These are phyloP conservation scores for Monochamus alternatus DNA, from an alignment of 2,888 invertebrate species.

Conservation along the genomic window DNA sequence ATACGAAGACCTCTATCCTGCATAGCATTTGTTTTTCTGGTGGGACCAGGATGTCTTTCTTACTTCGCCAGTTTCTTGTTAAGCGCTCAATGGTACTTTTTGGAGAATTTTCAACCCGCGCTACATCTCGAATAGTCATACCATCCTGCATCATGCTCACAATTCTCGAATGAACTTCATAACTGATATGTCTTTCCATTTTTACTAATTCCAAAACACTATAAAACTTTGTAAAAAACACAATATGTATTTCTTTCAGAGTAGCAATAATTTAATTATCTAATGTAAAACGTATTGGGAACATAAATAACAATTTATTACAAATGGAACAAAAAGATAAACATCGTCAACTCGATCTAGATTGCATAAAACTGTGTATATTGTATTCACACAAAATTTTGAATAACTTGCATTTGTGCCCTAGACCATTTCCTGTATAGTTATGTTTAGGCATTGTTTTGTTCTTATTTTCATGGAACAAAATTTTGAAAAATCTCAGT, in stretches of 20 bases:
- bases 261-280: background rate
- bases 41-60: background rate
- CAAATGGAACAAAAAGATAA: background rate
- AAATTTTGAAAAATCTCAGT: no score
- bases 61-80: background rate
- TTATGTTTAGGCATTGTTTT: no score
- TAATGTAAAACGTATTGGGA: background rate
- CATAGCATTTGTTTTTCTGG: constrained; percentile 2
- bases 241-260: background rate
- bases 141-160: constrained; percentile 2
- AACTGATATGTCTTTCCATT: background rate
- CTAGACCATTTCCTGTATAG: constrained; percentile 27
- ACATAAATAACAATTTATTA: background rate
- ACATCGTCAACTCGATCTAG: background rate
- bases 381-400: constrained; percentile 1
- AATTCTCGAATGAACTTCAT: background rate
- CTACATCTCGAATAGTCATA: constrained; percentile 14
- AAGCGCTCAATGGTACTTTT: constrained; percentile 4
- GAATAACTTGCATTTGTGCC: constrained; percentile 14
- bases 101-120: background rate
- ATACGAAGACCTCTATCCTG: constrained; percentile 5
- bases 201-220: background rate
- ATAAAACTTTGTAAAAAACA: background rate
- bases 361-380: background rate
- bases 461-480: no score